Evolutionary conservation across 2,113 vertebrate genomes (phyloP).

Genomic region (Crotalus horridus): DNA sequence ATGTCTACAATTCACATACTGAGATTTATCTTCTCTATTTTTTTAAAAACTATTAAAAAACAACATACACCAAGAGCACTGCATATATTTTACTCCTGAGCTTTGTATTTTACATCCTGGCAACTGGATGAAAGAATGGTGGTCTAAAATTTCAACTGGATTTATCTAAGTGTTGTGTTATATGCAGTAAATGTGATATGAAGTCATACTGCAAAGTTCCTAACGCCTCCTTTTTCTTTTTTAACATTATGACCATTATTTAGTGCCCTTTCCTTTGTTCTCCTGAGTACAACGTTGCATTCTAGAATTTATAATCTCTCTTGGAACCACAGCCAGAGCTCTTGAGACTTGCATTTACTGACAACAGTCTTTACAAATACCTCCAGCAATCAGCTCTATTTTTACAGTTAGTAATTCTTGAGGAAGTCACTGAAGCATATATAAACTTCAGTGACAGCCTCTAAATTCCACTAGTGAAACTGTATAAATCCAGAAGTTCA

Average conservation of each 20-base stretch:
- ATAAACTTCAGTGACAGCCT: constrained; percentile 36
- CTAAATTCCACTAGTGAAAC: constrained; percentile 24
- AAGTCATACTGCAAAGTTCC: neutral
- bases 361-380: constrained; percentile 43
- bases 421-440: constrained; percentile 42
- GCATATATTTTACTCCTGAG: neutral
- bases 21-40: neutral
- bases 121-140: neutral
- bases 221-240: neutral
- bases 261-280: constrained; percentile 32
- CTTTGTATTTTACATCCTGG: neutral
- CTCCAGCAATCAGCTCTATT: neutral
- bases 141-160: neutral
- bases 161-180: neutral
- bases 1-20: neutral
- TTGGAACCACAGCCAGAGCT: constrained; percentile 39
- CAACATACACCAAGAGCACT: neutral
- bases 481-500: constrained; percentile 46
- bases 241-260: constrained; percentile 33
- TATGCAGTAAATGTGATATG: neutral
- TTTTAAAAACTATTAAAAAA: neutral
- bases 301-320: constrained; percentile 39
- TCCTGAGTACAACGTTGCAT: constrained; percentile 39
- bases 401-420: constrained; percentile 33
- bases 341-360: constrained; percentile 52